Evolutionary conservation across 1,140 invertebrate species (phyloP), one percentile per base, ranked within the genome.

Genomic region (Anoplolepis gracilipes): DNA sequence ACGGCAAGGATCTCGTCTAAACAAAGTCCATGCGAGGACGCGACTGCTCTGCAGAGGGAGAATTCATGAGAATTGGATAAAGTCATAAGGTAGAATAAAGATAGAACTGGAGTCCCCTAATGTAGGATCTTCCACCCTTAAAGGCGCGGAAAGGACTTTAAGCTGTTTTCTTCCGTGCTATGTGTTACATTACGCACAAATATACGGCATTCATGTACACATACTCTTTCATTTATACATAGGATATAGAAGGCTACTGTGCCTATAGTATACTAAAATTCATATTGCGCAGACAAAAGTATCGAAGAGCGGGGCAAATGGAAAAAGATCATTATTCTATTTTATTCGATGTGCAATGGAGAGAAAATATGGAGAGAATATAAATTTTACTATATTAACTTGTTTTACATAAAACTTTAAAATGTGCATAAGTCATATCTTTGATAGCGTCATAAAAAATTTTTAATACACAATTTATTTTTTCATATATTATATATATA

Each of bases 241-340:
- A n/a, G 49, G 6, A 78, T 13, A 22, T 2, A 46, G 19, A 53
- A 57, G 30, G 59, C 46, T 49, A 22, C 59, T 49, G 19, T 13
- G 69, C 42, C 72, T 78, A 49, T n/a, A n/a, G n/a, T n/a, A n/a
- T 49, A 77, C 55, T 77, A 76, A 89, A 81, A 79, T 89, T 89
- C 61, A 70, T 76, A 73, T 55, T 55, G 7, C 19, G 33, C 36
- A 22, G 72, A 4, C 16, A 28, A 79, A 85, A 79, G 55, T 79
- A 33, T 76, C 42, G 49, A 75, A 30, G 69, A 30, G 30, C 22
- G 1, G 25, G 57, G 79, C 36, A 79, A 88, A 88, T 88, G 87
- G 87, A 85, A 88, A 85, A 87, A 73, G 61, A 85, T 85, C 81
- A 85, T 85, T 88, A 79, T 73, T 42, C n/a, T 55, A 84, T 79